Base-by-base conservation (phyloP, 2,888 invertebrate genomes). In the Epinotia demarniana region DNA sequence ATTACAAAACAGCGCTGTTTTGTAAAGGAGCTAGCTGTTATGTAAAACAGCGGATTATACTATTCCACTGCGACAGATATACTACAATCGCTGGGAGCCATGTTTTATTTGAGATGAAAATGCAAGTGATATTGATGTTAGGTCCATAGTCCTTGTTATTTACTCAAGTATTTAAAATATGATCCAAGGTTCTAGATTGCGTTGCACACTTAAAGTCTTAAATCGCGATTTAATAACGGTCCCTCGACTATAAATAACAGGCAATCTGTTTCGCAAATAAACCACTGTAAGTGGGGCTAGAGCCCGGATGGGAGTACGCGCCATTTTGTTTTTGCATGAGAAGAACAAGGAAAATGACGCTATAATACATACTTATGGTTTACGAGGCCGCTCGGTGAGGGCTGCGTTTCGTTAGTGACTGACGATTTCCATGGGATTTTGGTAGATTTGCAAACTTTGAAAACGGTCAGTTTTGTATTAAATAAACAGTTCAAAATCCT, bases 241-340 rank as follows among this genome's bases (percentile, higher is more conserved):
- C 81, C 86, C 86, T 81, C 78, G 81, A 86, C 87, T 84, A 88
- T 88, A 87, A 89, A 88, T 89, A 86, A 87, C 82, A 83, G 78
- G 85, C 85, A 86, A 87, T 87, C 85, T 86, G 86, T 84, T 83
- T 87, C 85, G 87, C 87, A 88, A 88, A 89, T 87, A 90, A 86
- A 86, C 87, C 85, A 78, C 78, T 85, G 79, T 88, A 89, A 89
- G 86, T 86, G 86, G 86, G 87, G 85, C 83, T 86, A 85, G 87
- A 88, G 85, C 85, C 84, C 85, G 86, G 87, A 86, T 87, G 86
- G 84, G 83, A 81, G 83, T 81, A 81, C 84, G 76, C 85, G 85
- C 85, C 85, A 85, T 86, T 87, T 86, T 86, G 83, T 85, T 80
- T 81, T 83, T 81, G 80, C 80, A 77, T 73, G 75, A 63, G 73